Base-by-base conservation (phyloP, 2,797 vertebrate species). In the Enteromius trimaculatus region DNA sequence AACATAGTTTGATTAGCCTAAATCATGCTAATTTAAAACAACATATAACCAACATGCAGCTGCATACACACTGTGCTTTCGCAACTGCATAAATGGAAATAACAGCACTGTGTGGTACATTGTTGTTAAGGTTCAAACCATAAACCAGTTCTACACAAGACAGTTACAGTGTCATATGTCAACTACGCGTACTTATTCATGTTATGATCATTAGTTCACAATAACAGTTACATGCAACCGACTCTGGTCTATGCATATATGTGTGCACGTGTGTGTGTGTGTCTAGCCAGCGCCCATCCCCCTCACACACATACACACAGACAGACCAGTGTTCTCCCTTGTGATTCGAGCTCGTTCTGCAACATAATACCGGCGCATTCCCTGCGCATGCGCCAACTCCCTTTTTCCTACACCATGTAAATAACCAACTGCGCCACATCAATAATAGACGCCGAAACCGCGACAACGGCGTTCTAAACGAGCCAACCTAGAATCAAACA, bases 371-470 rank as follows among this genome's bases (percentile, higher is more conserved):
- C 85, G 89, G 79, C 74, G 86, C 85, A 88, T 78, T 71, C 79
- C 80, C 2, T 47, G 84, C 95, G 95, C 95, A 94, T 94, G 95
- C 94, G 95, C 92, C 39, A 21, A 72, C 26, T 39, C 6, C 47
- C 3, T 70, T 4, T 6, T 10, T 58, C 58, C 89, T 75, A 82
- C 90, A 83, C 86, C 89, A 94, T 90, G 92, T 90, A 94, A 95
- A 95, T 94, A 89, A 88, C 92, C 1, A 82, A 95, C 94, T 95
- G 95, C 95, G 95, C 93, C 92, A 96, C 92, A 91, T 44, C 86
- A 69, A 80, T 72, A 49, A 53, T 11, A 87, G 58, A 87, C 31
- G 71, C 31, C 79, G 47, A 37, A 74, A 62, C 68, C 60, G 51
- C 11, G 23, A 26, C 53, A 62, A 13, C n/a, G 9, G 55, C n/a